Conservation (phyloP, 2,113 vertebrate genomes). For the Dipodomys ordii region DNA sequence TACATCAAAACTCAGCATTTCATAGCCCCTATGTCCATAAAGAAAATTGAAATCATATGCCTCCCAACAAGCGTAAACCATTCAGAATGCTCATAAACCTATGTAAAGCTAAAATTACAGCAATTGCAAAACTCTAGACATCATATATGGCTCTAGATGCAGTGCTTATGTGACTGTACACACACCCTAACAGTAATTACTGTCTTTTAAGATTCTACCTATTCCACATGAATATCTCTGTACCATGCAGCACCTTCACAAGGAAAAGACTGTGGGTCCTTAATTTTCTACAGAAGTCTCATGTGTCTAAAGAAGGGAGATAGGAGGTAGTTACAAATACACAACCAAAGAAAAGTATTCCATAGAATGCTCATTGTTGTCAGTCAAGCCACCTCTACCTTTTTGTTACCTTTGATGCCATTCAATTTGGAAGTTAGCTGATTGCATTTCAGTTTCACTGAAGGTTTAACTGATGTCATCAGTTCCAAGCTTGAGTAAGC, state of each 20-base stretch:
- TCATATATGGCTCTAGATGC: constrained; percentile 42
- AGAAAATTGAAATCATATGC: constrained; percentile 81
- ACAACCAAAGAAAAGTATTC: constrained; percentile 20
- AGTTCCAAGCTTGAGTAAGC: neutral
- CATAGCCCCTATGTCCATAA: constrained; percentile 75
- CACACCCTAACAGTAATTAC: constrained; percentile 72
- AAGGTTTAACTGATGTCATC: neutral
- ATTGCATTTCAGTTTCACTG: neutral
- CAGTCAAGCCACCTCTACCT: constrained; percentile 14
- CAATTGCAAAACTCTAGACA: constrained; percentile 60
- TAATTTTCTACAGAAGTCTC: neutral
- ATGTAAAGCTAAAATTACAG: constrained; percentile 81
- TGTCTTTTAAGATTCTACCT: constrained; percentile 63
- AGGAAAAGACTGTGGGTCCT: constrained; percentile 3
- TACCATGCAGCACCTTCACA: neutral
- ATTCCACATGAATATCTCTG: constrained; percentile 48
- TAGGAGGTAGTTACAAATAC: constrained; percentile 30
- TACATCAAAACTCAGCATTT: constrained; percentile 80
- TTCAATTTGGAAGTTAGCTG: constrained; percentile 60
- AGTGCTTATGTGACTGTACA: constrained; percentile 29
- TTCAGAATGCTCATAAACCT: constrained; percentile 80
- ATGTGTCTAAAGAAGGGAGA: constrained; percentile 46
- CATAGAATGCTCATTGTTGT: neutral
- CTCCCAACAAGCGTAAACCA: constrained; percentile 76
- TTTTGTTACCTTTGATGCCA: neutral